Evolutionary conservation across 1,140 invertebrate genomes (phyloP).

Genomic region (Patella vulgata): DNA sequence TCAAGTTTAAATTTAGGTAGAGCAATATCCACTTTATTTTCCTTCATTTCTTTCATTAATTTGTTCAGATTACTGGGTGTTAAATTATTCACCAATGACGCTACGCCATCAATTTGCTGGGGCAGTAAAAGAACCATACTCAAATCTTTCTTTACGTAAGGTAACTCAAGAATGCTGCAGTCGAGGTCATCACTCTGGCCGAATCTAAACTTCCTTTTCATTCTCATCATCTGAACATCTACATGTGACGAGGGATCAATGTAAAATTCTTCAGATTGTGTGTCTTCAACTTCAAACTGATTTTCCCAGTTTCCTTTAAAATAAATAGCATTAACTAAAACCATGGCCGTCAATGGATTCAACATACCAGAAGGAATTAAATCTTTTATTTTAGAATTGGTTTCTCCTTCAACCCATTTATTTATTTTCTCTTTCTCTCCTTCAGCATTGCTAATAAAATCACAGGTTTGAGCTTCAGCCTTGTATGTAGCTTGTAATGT

Average conservation of each 20-base stretch:
- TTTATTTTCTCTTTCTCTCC: slow-evolving; percentile 71
- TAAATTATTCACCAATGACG: slow-evolving; percentile 69
- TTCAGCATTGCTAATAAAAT: slow-evolving; percentile 25
- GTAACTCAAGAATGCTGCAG: slow-evolving; percentile 77
- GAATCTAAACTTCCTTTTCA: slow-evolving; percentile 74
- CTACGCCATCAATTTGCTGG: slow-evolving; percentile 54
- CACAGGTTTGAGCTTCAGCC: slow-evolving; percentile 6
- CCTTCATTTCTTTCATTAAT: slow-evolving; percentile 12
- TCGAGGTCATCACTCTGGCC: slow-evolving; percentile 76
- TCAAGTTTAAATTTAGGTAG: slow-evolving; percentile 78
- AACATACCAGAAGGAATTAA: slow-evolving; percentile 69
- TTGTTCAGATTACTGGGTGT: slow-evolving; percentile 66
- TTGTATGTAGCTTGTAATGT: slow-evolving; percentile 17
- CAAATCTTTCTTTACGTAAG: slow-evolving; percentile 73
- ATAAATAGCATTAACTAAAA: slow-evolving; percentile 82
- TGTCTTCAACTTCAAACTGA: slow-evolving; percentile 72
- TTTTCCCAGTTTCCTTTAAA: slow-evolving; percentile 81
- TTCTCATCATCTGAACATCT: slow-evolving; percentile 68
- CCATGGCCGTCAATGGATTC: slow-evolving; percentile 71
- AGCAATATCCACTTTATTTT: slow-evolving; percentile 35
- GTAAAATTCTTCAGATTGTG: slow-evolving; percentile 65
- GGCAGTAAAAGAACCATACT: slow-evolving; percentile 82
- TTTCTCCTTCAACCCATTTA: slow-evolving; percentile 75
- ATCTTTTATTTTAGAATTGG: slow-evolving; percentile 73
- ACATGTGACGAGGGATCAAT: slow-evolving; percentile 7